A percentile compares a stretch with the other conserved stretches of the same genome.
These are phyloP conservation scores for Argopecten irradians DNA, from an alignment of 1,140 invertebrate species.

Conservation along the genomic window DNA sequence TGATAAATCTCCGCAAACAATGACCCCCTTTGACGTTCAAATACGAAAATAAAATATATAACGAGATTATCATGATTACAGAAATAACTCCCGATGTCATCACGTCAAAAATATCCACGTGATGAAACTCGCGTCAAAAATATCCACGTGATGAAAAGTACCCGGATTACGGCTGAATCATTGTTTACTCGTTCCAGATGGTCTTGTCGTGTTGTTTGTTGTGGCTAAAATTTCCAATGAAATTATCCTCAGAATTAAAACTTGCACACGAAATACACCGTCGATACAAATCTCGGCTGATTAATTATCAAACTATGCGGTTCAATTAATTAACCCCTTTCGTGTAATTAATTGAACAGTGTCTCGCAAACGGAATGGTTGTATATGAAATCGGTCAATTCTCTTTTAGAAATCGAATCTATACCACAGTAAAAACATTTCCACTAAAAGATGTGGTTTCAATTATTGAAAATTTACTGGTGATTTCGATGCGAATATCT, in stretches of 20 bases:
- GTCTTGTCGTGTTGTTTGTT: background rate
- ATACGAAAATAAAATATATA: background rate
- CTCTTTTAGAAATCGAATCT: background rate
- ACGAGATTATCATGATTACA: constrained; percentile 3
- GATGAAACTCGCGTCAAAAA: background rate
- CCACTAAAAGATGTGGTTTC: background rate
- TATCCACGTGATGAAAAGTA: background rate
- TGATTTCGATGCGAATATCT: background rate
- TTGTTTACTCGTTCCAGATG: background rate
- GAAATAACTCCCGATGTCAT: background rate
- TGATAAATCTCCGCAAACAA: background rate
- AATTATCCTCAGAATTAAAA: background rate
- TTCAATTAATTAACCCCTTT: no score
- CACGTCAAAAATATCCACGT: background rate
- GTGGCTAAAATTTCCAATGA: background rate
- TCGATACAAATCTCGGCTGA: background rate
- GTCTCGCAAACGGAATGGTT: background rate
- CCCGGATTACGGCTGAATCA: background rate
- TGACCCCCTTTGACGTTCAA: background rate
- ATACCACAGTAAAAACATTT: background rate
- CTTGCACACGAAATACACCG: background rate
- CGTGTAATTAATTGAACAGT: background rate
- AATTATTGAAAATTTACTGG: background rate
- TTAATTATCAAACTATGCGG: no score
- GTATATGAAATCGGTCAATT: no score